phyloP scores from a whole-genome alignment of 2,888 invertebrate genomes.

The Zhengitettix transpicula region DNA sequence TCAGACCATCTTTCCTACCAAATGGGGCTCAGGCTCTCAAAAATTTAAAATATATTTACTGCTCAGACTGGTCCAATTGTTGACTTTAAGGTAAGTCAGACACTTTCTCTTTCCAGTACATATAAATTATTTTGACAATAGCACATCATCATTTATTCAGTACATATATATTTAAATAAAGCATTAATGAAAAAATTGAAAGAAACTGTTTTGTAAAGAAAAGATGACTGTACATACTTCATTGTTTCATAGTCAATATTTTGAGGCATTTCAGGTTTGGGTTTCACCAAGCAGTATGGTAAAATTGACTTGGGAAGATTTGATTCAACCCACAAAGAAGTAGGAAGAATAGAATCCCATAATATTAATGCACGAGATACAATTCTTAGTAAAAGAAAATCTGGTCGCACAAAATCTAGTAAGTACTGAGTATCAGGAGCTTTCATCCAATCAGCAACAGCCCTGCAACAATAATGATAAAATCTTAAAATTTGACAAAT shows the following conservation, averaged over 20 bases:
- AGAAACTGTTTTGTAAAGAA: too few species aligned
- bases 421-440: conserved; percentile 81
- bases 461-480: conserved; percentile 25
- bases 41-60: too few species aligned
- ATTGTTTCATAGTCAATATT: conserved; percentile 80
- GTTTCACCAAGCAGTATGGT: conserved; percentile 61
- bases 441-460: conserved; percentile 79
- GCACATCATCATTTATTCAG: too few species aligned
- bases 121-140: too few species aligned
- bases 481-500: conserved; percentile 44
- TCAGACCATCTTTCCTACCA: too few species aligned
- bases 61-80: too few species aligned
- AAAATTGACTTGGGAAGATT: conserved; percentile 64
- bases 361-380: conserved; percentile 69
- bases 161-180: too few species aligned
- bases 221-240: conserved; percentile 33
- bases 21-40: too few species aligned
- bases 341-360: conserved; percentile 73
- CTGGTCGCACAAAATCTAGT: conserved; percentile 80
- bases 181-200: too few species aligned
- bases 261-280: conserved; percentile 39
- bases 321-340: conserved; percentile 64
- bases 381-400: conserved; percentile 68
- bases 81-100: too few species aligned
- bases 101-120: too few species aligned